phyloP scores from a whole-genome alignment of 2,888 invertebrate genomes.

The Gnatocerus cornutus region DNA sequence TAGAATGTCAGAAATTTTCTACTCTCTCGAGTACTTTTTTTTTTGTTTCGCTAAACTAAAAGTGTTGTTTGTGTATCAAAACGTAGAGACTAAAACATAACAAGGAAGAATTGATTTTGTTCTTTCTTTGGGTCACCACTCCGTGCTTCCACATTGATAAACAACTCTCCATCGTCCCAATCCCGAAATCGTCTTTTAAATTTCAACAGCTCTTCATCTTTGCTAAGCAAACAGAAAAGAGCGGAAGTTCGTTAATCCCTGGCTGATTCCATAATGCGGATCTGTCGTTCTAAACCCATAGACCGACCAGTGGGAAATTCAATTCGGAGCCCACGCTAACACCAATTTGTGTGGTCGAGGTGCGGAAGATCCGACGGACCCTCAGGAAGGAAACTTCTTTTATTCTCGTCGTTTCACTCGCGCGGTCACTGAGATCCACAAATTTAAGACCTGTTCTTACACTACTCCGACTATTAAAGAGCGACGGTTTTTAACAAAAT shows the following conservation, averaged over 20 bases:
- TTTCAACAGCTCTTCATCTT: slow-evolving; percentile 41
- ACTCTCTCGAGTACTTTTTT: too few relatives aligned
- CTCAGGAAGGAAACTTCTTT: slow-evolving; percentile 39
- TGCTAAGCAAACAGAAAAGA: slow-evolving; percentile 41
- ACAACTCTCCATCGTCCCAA: background rate
- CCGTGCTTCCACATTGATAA: background rate
- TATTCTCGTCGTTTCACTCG: slow-evolving; percentile 38
- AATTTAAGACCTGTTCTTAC: background rate
- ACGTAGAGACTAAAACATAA: too few relatives aligned
- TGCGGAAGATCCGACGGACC: slow-evolving; percentile 36
- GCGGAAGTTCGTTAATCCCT: slow-evolving; percentile 42
- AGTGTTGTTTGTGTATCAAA: background rate
- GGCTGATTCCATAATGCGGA: slow-evolving; percentile 41
- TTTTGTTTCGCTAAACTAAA: background rate
- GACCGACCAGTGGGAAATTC: slow-evolving; percentile 41
- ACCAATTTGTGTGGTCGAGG: slow-evolving; percentile 42
- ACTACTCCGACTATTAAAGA: slow-evolving; percentile 1
- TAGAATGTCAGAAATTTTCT: too few relatives aligned
- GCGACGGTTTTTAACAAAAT: background rate
- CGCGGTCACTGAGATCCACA: slow-evolving; percentile 37
- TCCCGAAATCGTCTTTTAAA: slow-evolving; percentile 24
- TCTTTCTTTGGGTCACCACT: too few relatives aligned
- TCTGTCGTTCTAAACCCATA: slow-evolving; percentile 36
- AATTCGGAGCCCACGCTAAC: slow-evolving; percentile 35
- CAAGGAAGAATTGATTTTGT: too few relatives aligned